These are phyloP conservation scores for Thunnus maccoyii DNA, from an alignment of 2,113 vertebrate species.

Conservation along the genomic window DNA sequence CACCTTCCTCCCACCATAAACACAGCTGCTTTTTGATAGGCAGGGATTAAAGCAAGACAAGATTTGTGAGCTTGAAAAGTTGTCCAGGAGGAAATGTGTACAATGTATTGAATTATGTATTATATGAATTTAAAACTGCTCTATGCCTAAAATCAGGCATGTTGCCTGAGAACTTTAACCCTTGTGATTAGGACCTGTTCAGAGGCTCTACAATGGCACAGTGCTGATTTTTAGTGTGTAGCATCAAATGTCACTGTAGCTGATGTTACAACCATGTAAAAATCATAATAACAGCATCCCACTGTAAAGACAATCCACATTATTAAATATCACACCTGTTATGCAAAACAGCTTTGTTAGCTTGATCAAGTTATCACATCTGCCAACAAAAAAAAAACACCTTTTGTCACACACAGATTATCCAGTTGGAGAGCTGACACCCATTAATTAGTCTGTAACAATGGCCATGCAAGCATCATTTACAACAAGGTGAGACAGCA, in stretches of 20 bases:
- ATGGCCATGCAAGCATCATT: background rate
- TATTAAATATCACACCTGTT: conserved; percentile 23
- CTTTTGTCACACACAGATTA: conserved; percentile 24
- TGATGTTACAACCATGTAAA: background rate
- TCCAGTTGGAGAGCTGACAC: background rate
- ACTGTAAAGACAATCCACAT: conserved; percentile 18
- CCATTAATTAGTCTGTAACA: conserved; percentile 7
- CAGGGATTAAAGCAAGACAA: no score
- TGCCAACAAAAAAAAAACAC: background rate
- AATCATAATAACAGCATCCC: background rate
- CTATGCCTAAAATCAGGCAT: no score
- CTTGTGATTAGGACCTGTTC: no score
- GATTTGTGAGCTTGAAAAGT: no score
- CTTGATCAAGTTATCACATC: conserved; percentile 21
- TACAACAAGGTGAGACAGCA: background rate
- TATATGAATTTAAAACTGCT: no score
- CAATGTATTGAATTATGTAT: no score
- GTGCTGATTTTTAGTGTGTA: background rate
- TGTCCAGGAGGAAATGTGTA: no score
- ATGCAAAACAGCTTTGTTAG: conserved; percentile 11
- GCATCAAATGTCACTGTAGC: background rate
- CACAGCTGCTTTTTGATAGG: background rate
- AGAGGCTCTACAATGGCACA: background rate
- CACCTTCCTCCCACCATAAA: background rate
- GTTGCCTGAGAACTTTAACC: no score